Base-by-base conservation (phyloP, 2,888 invertebrate genomes). In the Andrena chrysosceles region DNA sequence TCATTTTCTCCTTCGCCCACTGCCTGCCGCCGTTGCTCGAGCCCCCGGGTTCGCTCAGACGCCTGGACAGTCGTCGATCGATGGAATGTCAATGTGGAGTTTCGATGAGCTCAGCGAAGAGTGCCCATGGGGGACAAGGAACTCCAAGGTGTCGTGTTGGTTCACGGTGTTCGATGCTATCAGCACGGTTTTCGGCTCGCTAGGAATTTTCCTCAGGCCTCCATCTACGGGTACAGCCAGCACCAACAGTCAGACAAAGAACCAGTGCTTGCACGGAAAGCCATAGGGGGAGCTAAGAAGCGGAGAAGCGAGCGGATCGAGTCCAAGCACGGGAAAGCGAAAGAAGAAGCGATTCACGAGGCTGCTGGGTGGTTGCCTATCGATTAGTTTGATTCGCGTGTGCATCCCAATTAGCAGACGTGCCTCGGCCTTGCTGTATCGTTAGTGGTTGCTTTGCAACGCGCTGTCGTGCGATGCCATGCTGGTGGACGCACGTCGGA, bases 61-160 rank as follows among this genome's bases (percentile, higher is more conserved):
- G 33, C 75, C 89, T 42, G 89, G 86, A 42, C 85, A 83, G 79
- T 92, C 93, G 86, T 93, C 93, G 86, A 93, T 93, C 83, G 91
- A 90, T 86, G 93, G 93, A 90, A 94, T 93, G 87, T 94, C 93
- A 83, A 92, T 90, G 86, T 92, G 91, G 75, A 92, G 91, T 79
- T 91, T 92, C 77, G 91, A 86, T 52, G 88, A 89, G 82, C 87
- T 90, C 76, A 91, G 91, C 26, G 88, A 84, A 16, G 85, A 77
- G 70, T 83, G 84, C 67, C 87, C 89, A 49, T 89, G 89, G 42
- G 90, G 85, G 69, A 89, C 81, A 81, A 89, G 81, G 74, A 85
- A 90, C 73, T 87, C 90, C 64, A 89, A 82, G 59, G 84, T 87
- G 78, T 91, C 89, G 77, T 77, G 76, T 79, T 89, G 91, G 81